Conservation (phyloP, 2,113 vertebrate species). For the Clarias gariepinus region DNA sequence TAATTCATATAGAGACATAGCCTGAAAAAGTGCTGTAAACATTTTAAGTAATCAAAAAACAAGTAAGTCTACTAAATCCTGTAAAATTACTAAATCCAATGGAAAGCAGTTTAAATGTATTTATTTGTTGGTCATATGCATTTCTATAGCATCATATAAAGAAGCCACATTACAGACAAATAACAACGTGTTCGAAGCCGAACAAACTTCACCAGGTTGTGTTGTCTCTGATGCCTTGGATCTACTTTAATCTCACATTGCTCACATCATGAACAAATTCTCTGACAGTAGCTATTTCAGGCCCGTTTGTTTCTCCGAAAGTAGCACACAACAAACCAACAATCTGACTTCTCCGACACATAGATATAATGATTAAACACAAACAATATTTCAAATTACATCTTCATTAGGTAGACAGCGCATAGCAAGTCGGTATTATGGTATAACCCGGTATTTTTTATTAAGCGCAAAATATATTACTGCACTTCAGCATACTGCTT, state of each 20-base stretch:
- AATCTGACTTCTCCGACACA: constrained; percentile 20
- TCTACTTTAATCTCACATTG: neutral
- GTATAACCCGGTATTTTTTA: neutral
- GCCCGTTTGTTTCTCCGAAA: constrained; percentile 6
- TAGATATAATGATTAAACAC: neutral
- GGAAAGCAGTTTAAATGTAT: neutral
- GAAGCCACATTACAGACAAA: neutral
- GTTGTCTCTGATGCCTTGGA: neutral
- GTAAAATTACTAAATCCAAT: neutral
- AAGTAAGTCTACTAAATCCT: neutral
- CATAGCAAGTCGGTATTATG: constrained; percentile 15
- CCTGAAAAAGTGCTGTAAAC: neutral
- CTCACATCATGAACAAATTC: constrained; percentile 1
- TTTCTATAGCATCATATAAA: neutral
- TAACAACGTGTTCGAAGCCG: neutral
- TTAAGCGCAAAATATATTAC: neutral
- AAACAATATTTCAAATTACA: neutral
- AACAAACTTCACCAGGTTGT: constrained; percentile 26
- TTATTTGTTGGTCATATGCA: neutral
- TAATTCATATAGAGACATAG: neutral
- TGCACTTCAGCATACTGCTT: neutral
- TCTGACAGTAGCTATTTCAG: neutral
- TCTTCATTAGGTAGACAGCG: neutral
- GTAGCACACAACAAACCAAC: constrained; percentile 22
- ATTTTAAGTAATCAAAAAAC: neutral